These are phyloP conservation scores for Tuta absoluta DNA, from an alignment of 2,888 invertebrate genomes.

Conservation along the genomic window DNA sequence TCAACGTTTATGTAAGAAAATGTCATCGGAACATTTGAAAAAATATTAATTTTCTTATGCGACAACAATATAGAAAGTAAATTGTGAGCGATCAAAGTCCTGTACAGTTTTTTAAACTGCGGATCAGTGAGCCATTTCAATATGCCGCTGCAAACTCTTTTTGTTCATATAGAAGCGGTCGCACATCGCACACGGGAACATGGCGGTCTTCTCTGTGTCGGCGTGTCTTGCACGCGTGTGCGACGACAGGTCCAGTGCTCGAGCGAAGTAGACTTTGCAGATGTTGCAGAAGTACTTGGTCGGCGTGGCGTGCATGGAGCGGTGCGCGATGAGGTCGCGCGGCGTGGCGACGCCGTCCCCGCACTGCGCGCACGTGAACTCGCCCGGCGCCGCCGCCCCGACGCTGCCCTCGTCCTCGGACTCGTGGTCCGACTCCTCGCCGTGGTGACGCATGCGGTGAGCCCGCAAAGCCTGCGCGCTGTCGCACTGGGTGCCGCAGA, in stretches of 20 bases:
- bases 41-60: not conserved
- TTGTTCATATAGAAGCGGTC: conserved; percentile 80
- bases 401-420: conserved; percentile 65
- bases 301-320: conserved; percentile 77
- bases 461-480: conserved; percentile 80
- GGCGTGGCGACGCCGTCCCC: conserved; percentile 79
- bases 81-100: conserved; percentile 5
- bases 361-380: conserved; percentile 79
- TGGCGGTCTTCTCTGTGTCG: conserved; percentile 75
- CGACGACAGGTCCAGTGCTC: conserved; percentile 69
- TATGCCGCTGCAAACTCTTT: conserved; percentile 78
- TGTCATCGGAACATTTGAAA: not conserved
- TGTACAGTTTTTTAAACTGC: not conserved
- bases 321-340: conserved; percentile 79
- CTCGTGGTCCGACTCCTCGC: conserved; percentile 61
- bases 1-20: not conserved
- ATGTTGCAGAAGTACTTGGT: conserved; percentile 81
- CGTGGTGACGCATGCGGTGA: conserved; percentile 82
- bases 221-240: conserved; percentile 76
- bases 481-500: conserved; percentile 82
- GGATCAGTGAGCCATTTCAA: conserved; percentile 77
- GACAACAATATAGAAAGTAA: not conserved
- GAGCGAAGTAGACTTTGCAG: conserved; percentile 78
- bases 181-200: conserved; percentile 81
- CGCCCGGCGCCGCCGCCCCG: conserved; percentile 60